Base-by-base conservation (phyloP, 2,797 vertebrate species). In the Ispidina picta region DNA sequence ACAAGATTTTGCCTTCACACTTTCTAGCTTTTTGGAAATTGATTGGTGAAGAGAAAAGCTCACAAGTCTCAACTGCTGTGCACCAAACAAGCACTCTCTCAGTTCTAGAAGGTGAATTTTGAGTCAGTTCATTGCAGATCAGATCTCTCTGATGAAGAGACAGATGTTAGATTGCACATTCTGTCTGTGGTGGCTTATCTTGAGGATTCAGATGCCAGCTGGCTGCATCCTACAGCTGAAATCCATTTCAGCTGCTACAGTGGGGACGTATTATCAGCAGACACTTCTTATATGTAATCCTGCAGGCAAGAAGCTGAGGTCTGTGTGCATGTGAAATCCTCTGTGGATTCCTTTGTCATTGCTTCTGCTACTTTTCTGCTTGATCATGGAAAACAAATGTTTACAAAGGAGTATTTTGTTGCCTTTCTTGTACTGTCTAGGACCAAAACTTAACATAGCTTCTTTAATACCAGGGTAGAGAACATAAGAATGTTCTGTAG, bases 111-210 rank as follows among this genome's bases (percentile, higher is more conserved):
- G 33, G 60, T 54, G 39, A 81, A 70, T 81, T 93, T 89, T 86
- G 80, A 76, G 35, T 86, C 16, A 60, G 2, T 83, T 78, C 6
- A 10, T 56, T 79, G 60, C 68, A 82, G 86, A 66, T 18, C 63
- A 79, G 31, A 63, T 89, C 20, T 73, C 41, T 72, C 63, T 63
- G 71, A 51, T 91, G 59, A 46, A 73, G 51, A 83, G 48, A 66
- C 71, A 75, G 69, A 60, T 60, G 56, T 86, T 92, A 66, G 66
- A 25, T 43, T 70, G 13, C 0, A 1, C 88, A 51, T 88, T 93
- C 56, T 91, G 80, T 82, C 86, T 88, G 28, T 56, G 37, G 46
- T 56, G 68, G 60, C 60, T 92, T 94, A 93, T 91, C 88, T 64
- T 28, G 54, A 72, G 35, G 78, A 91, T 90, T 91, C 8, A 2